Conservation (phyloP, 2,113 vertebrate genomes). For the Edolisoma coerulescens region DNA sequence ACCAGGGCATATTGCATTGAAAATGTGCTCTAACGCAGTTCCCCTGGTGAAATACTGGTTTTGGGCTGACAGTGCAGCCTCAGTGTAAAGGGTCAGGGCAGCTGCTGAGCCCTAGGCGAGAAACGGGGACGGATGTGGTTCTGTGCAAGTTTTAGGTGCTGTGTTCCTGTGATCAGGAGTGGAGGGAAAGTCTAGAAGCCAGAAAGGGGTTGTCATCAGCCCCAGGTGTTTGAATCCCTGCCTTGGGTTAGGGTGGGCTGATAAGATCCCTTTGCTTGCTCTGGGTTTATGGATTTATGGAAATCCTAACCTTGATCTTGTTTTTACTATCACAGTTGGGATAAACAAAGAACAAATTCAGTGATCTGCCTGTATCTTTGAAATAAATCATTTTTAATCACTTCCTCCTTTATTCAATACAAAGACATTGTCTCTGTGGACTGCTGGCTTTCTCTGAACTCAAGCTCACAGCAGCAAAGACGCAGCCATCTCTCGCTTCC, state of each 20-base stretch:
- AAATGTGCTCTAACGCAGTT: not conserved
- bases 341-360: not conserved
- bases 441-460: slow-evolving; percentile 19
- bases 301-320: not conserved
- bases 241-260: not conserved
- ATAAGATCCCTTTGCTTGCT: not conserved
- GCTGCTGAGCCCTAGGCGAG: not conserved
- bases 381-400: not conserved
- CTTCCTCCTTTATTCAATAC: not conserved
- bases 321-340: not conserved
- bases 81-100: not conserved
- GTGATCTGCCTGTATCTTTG: not conserved
- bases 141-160: not conserved
- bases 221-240: not conserved
- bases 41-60: not conserved
- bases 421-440: not conserved
- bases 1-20: accelerated
- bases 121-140: not conserved
- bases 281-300: not conserved
- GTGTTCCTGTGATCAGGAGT: accelerated
- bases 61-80: not conserved
- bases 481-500: slow-evolving; percentile 47
- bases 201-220: not conserved
- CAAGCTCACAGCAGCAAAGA: not conserved
- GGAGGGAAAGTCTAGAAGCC: not conserved